Evolutionary conservation across 1,140 invertebrate genomes (phyloP).

Genomic region (Gerris buenoi): DNA sequence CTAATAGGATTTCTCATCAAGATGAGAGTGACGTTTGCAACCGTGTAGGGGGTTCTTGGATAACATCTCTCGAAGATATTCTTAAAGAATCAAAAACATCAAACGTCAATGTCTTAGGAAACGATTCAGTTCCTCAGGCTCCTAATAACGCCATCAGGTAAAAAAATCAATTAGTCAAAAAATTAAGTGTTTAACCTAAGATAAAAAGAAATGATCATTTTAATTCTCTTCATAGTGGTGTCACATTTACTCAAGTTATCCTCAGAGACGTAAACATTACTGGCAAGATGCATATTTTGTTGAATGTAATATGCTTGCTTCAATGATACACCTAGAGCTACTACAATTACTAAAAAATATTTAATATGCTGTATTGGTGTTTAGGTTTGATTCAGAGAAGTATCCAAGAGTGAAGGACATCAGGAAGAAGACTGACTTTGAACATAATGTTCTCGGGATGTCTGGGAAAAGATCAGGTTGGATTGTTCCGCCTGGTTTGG

Average conservation of each 20-base stretch:
- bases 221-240: too few species aligned
- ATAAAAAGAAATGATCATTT: too few species aligned
- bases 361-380: too few species aligned
- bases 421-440: constrained; percentile 13
- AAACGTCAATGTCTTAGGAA: constrained; percentile 44
- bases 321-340: too few species aligned
- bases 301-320: too few species aligned
- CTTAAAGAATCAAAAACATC: constrained; percentile 47
- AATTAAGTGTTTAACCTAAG: too few species aligned
- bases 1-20: background rate
- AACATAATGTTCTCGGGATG: background rate
- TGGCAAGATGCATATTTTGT: too few species aligned
- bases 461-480: background rate
- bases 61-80: constrained; percentile 36
- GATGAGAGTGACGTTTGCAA: background rate
- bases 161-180: background rate
- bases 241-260: too few species aligned
- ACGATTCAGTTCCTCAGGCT: constrained; percentile 27
- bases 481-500: constrained; percentile 13
- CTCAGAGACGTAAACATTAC: too few species aligned
- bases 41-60: background rate
- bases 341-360: too few species aligned
- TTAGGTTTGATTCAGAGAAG: constrained; percentile 43
- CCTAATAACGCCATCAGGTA: constrained; percentile 36
- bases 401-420: constrained; percentile 34